Percentiles rank a stretch among this genome's conserved stretches.
phyloP scores from a whole-genome alignment of 2,113 vertebrate genomes.

The Datnioides undecimradiatus region DNA sequence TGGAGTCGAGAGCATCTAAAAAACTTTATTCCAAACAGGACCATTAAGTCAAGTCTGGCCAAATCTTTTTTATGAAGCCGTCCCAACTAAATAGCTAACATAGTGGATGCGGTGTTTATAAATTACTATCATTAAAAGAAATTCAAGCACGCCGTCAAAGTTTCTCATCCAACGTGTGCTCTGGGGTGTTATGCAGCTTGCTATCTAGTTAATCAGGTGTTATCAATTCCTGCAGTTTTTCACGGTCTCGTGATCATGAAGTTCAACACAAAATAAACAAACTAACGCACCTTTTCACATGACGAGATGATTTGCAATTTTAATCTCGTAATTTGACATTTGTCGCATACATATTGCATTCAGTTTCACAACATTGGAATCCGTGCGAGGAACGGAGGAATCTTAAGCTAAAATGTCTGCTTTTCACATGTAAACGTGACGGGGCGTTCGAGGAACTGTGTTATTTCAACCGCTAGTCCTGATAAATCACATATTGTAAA shows the following conservation, averaged over 20 bases:
- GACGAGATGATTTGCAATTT: constrained; percentile 6
- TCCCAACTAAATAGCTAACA: not conserved
- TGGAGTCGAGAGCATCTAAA: constrained; percentile 2
- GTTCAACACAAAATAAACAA: constrained; percentile 30
- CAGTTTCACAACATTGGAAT: not conserved
- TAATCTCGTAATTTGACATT: constrained; percentile 5
- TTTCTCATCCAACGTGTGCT: constrained; percentile 10
- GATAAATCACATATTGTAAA: constrained; percentile 3
- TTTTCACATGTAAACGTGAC: not conserved
- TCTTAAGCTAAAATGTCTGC: not conserved
- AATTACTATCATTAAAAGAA: constrained; percentile 3
- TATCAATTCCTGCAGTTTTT: constrained; percentile 12
- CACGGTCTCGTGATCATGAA: not conserved
- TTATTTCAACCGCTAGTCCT: not conserved
- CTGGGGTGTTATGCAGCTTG: constrained; percentile 2
- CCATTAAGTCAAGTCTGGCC: not conserved
- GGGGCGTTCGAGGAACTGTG: not conserved
- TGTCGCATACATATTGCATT: not conserved
- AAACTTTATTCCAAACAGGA: constrained; percentile 1
- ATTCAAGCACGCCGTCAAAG: constrained; percentile 3
- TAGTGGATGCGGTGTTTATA: not conserved
- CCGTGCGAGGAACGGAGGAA: not conserved
- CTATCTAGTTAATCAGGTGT: constrained; percentile 43
- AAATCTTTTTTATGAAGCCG: not conserved
- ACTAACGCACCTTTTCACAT: not conserved